phyloP scores from a whole-genome alignment of 2,797 vertebrate species.

The Coilia nasus region DNA sequence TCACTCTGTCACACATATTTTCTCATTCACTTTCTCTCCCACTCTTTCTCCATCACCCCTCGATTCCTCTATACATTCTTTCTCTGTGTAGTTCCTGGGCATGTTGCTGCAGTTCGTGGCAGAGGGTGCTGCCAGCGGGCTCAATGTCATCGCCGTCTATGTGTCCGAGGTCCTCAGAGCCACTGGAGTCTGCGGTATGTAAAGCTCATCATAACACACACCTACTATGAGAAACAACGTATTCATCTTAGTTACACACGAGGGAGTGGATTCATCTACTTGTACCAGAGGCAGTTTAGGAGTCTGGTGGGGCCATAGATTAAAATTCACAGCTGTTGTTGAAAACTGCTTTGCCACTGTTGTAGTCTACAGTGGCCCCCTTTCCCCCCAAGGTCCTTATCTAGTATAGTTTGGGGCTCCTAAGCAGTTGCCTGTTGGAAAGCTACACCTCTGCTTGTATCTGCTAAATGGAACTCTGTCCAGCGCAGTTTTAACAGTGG shows the following conservation, averaged over 20 bases:
- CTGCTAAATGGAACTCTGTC: too few relatives aligned
- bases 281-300: too few relatives aligned
- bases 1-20: background rate
- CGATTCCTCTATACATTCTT: background rate
- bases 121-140: constrained; percentile 79
- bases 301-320: too few relatives aligned
- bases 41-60: background rate
- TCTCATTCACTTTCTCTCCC: background rate
- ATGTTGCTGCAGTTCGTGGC: constrained; percentile 74
- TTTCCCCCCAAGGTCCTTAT: too few relatives aligned
- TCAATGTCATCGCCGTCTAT: constrained; percentile 80
- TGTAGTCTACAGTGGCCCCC: too few relatives aligned
- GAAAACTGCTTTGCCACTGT: too few relatives aligned
- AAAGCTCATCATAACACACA: background rate
- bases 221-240: background rate
- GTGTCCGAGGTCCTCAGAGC: constrained; percentile 77
- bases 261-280: too few relatives aligned
- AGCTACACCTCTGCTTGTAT: too few relatives aligned
- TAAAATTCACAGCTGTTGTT: too few relatives aligned
- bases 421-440: too few relatives aligned
- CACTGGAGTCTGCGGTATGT: constrained; percentile 76
- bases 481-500: background rate
- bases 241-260: too few relatives aligned
- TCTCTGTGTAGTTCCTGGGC: constrained; percentile 66
- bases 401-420: too few relatives aligned